Evolutionary conservation across 2,888 invertebrate species (phyloP), one percentile per base, ranked within the genome.

Genomic region (Trachelus tabidus): DNA sequence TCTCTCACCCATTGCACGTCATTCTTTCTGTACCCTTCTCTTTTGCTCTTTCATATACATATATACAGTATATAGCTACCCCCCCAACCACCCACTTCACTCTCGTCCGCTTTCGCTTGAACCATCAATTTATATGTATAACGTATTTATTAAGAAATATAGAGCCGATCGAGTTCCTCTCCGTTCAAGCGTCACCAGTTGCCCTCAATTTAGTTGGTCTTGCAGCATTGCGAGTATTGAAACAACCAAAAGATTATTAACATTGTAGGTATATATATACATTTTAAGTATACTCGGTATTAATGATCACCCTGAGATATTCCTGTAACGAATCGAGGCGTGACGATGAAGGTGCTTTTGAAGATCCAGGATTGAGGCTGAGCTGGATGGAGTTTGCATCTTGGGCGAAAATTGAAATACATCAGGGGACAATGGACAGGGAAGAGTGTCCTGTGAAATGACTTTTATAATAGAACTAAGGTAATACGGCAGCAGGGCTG

Each of bases 361-460:
- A 23, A 23, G 1, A 6, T 23, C 23, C 23, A 1, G 23, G 23
- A 56, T 23, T 23, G 40, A 56, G 23, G 40, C 23, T 56, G 56
- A 56, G 23, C 23, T 23, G 23, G 56, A 23, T 56, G 83, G 83
- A 87, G 88, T 90, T 89, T 90, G 88, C 89, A 88, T 89, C 87
- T 87, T 85, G 84, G 85, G 83, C 81, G 87, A 87, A 89, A 89
- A 90, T 90, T 89, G 88, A 88, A 89, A 89, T 85, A 83, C 84
- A 79, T 83, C 85, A 82, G 6, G 40, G 85, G 85, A 89, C 84
- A 87, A 87, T 86, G 85, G 84, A 83, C 84, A 83, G 83, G 81
- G 83, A 85, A 81, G 83, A 85, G 86, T 84, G 84, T 84, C 83
- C 85, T 83, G 85, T 84, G 86, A 87, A 89, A 89, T 89, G 86